Percentiles rank a stretch among this genome's conserved stretches.
Conservation (phyloP, 2,888 invertebrate species). For the Dasysyrphus tricinctus region DNA sequence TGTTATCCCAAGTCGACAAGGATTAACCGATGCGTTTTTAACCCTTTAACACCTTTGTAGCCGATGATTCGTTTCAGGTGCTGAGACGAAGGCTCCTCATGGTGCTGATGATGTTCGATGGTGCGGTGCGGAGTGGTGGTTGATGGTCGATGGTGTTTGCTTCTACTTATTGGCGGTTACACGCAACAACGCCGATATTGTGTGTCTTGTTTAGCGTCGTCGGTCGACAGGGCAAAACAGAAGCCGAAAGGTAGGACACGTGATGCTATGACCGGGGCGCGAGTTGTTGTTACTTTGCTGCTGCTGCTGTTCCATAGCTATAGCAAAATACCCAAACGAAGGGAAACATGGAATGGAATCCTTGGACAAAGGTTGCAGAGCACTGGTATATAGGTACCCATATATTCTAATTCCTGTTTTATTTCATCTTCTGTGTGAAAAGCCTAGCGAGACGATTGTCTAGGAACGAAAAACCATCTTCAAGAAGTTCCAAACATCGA, state of each 20-base stretch:
- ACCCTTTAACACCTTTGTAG: conserved; percentile 75
- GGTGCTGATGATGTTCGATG: conserved; percentile 29
- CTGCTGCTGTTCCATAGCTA: background rate
- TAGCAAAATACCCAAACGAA: conserved; percentile 54
- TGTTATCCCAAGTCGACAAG: conserved; percentile 75
- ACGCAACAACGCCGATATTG: conserved; percentile 68
- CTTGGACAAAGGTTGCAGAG: conserved; percentile 53
- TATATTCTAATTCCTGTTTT: conserved; percentile 71
- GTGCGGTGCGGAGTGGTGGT: conserved; percentile 12
- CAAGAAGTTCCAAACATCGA: conserved; percentile 47
- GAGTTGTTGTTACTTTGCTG: conserved; percentile 25
- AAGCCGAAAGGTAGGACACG: conserved; percentile 73
- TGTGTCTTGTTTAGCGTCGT: conserved; percentile 72
- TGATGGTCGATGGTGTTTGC: conserved; percentile 32
- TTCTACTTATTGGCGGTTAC: conserved; percentile 72
- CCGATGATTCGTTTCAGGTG: conserved; percentile 42
- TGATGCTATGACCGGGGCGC: conserved; percentile 62
- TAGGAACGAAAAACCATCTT: conserved; percentile 20
- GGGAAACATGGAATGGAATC: conserved; percentile 63
- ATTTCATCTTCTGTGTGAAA: conserved; percentile 26
- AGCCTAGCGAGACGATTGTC: conserved; percentile 3
- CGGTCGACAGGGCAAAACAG: conserved; percentile 67
- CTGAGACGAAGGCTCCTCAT: conserved; percentile 3
- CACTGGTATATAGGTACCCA: conserved; percentile 34
- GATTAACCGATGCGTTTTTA: conserved; percentile 75